Evolutionary conservation across 2,113 vertebrate genomes (phyloP).

Genomic region (Loxodonta africana): DNA sequence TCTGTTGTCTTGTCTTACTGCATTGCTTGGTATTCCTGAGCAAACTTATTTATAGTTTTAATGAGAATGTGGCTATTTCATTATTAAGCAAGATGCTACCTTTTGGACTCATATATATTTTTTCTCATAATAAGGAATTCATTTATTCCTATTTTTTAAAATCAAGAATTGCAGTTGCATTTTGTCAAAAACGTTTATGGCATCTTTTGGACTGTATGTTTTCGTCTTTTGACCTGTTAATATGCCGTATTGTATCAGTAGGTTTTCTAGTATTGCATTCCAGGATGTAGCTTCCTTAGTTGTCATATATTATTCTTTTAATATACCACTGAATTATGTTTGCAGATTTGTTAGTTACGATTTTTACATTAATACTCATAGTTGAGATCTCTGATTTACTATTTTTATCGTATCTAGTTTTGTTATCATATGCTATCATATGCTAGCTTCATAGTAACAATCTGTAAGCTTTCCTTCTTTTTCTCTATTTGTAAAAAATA

Average conservation of each 20-base stretch:
- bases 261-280: neutral
- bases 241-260: neutral
- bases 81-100: neutral
- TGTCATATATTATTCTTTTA: neutral
- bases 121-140: neutral
- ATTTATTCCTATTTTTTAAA: neutral
- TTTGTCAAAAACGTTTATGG: neutral
- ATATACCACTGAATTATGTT: neutral
- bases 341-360: neutral
- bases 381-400: neutral
- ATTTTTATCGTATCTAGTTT: neutral
- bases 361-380: neutral
- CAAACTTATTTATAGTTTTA: neutral
- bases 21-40: neutral
- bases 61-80: neutral
- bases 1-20: neutral
- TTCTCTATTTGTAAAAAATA: neutral
- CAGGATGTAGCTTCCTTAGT: neutral
- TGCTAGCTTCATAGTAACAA: neutral
- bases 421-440: neutral
- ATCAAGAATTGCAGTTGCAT: neutral
- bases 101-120: neutral
- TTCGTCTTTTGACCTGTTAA: neutral
- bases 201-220: neutral
- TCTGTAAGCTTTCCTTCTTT: neutral